Evolutionary conservation across 1,140 invertebrate genomes (phyloP), one percentile per base, ranked within the genome.

Genomic region (Drosophila seguyi): DNA sequence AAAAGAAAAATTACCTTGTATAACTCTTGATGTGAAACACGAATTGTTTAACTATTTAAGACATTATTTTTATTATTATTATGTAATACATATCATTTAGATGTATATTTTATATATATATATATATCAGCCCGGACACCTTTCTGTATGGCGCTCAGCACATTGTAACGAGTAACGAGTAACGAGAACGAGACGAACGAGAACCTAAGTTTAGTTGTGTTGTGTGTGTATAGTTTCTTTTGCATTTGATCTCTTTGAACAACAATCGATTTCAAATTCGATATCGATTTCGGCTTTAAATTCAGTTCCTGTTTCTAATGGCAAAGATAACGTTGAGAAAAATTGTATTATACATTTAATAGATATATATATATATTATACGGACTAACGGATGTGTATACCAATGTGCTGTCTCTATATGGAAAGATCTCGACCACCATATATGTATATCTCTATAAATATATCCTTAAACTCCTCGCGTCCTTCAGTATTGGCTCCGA

Each of bases 281-380:
- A 53, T 16, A 22, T 39, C 53, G 53, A 56, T 56, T 56, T 39
- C 58, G 58, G 58, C 58, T 60, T 60, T 50, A 60, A 60, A 73
- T 73, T 72, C 39, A 73, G 68, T 73, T 73, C 68, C 68, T 73
- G 69, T 36, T 45, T 52, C 42, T 67, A 47, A 47, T 65, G 34
- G 42, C 63, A 71, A 58, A 63, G 44, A 76, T 39, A 52, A 48
- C 68, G 50, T 74, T 52, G 53, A 56, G 34, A 80, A 53, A 53
- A 80, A 44, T 75, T 55, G 71, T 80, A 81, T 80, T 58, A 80
- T 75, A 45, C 56, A 45, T 53, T 76, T 60, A 75, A 76, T 44
- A 36, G 31, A 38, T 73, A 29, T 55, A 59, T 16, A 59, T 31
- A 56, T 14, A 58, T 34, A 56, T 56, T 18, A 27, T 41, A 63